These are phyloP conservation scores for Cephus rjabovi DNA, from an alignment of 2,888 invertebrate genomes.

Conservation along the genomic window DNA sequence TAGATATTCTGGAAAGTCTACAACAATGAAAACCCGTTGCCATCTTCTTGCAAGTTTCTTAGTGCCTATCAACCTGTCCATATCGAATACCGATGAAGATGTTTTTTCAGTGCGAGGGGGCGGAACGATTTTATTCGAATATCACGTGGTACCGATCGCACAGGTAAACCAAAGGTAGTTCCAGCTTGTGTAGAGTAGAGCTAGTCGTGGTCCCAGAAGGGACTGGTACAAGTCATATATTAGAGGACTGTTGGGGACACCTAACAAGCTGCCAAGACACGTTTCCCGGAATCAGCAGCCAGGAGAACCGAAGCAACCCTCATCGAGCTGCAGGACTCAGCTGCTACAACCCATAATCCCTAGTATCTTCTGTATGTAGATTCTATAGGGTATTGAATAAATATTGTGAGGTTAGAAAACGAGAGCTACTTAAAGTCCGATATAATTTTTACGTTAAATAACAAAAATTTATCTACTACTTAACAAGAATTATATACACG, in stretches of 20 bases:
- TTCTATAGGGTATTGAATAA: neutral
- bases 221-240: constrained; percentile 59
- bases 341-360: constrained; percentile 16
- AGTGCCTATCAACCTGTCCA: neutral
- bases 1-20: neutral
- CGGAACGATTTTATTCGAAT: constrained; percentile 36
- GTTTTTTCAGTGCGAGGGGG: neutral
- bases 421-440: neutral
- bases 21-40: neutral
- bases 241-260: constrained; percentile 61
- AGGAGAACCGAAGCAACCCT: constrained; percentile 37
- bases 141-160: constrained; percentile 19
- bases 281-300: constrained; percentile 59
- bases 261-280: constrained; percentile 62
- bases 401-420: neutral
- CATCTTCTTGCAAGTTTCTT: neutral
- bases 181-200: constrained; percentile 6
- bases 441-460: neutral
- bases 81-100: constrained; percentile 1
- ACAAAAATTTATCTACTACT: neutral
- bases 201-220: constrained; percentile 29
- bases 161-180: constrained; percentile 38
- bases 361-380: neutral
- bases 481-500: neutral
- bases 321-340: constrained; percentile 19